Evolutionary conservation across 2,888 invertebrate species (phyloP).

Genomic region (Tachina lurida): DNA sequence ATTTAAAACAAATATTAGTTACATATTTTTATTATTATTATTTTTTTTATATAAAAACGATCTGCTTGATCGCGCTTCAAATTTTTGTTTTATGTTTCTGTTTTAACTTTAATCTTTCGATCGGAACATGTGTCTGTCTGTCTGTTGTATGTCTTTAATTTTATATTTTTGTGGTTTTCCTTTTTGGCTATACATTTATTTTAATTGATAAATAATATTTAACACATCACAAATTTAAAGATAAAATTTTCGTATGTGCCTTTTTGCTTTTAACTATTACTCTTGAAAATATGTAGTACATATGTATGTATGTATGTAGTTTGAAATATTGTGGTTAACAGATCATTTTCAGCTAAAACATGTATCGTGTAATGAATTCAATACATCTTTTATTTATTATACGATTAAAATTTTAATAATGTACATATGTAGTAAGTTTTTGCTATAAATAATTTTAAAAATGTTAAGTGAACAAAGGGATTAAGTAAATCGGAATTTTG

Average conservation of each 20-base stretch:
- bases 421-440: too few species aligned
- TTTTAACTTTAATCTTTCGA: conserved; percentile 26
- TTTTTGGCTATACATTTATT: background rate
- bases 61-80: conserved; percentile 60
- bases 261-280: background rate
- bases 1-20: background rate
- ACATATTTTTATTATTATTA: conserved; percentile 17
- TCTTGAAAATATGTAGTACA: background rate
- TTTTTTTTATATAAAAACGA: conserved; percentile 19
- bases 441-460: too few species aligned
- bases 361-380: too few species aligned
- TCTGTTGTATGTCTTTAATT: background rate
- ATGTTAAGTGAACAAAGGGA: too few species aligned
- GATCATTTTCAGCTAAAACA: background rate
- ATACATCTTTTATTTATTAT: too few species aligned
- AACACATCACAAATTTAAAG: background rate
- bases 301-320: too few species aligned
- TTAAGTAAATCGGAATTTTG: too few species aligned
- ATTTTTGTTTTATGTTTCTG: conserved; percentile 25
- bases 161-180: conserved; percentile 36
- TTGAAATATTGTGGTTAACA: conserved; percentile 28
- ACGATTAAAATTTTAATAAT: too few species aligned
- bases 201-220: background rate
- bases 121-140: conserved; percentile 40
- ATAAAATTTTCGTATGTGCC: background rate